Conservation (phyloP, 2,888 invertebrate genomes). For the Apotomis turbidana region DNA sequence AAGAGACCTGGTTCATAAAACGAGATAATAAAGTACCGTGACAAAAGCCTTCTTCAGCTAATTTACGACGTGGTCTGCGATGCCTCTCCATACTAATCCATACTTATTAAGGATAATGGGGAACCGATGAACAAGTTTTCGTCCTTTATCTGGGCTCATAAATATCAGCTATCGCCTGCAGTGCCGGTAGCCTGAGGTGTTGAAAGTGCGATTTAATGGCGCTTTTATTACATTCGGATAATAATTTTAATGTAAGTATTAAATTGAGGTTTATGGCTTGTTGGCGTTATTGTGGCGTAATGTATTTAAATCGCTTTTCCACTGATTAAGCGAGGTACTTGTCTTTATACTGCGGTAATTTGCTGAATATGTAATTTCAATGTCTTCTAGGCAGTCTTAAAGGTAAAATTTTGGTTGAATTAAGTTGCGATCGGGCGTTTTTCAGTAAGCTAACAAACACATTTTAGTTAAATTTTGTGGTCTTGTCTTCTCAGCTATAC, state of each 20-base stretch:
- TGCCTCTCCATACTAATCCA: constrained; percentile 77
- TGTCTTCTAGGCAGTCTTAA: background rate
- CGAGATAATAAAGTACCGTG: constrained; percentile 71
- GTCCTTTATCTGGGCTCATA: constrained; percentile 75
- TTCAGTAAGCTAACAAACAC: no score
- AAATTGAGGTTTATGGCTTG: constrained; percentile 54
- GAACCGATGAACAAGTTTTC: constrained; percentile 79
- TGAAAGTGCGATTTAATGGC: constrained; percentile 69
- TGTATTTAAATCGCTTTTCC: constrained; percentile 48
- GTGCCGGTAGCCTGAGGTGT: constrained; percentile 68
- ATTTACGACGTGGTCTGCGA: constrained; percentile 72
- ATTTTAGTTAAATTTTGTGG: no score
- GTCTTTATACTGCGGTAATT: background rate
- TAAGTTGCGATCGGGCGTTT: no score
- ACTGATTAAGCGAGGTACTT: constrained; percentile 27
- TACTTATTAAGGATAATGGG: constrained; percentile 82
- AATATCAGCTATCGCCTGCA: constrained; percentile 63
- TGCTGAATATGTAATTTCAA: background rate
- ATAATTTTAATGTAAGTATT: constrained; percentile 62
- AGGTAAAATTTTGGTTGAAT: background rate
- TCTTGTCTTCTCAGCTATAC: no score
- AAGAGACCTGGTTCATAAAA: constrained; percentile 65
- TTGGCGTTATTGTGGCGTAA: constrained; percentile 55
- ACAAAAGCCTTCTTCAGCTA: constrained; percentile 71
- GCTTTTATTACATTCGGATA: constrained; percentile 64